phyloP scores from a whole-genome alignment of 2,888 invertebrate genomes.

The Caenorhabditis imperialis region DNA sequence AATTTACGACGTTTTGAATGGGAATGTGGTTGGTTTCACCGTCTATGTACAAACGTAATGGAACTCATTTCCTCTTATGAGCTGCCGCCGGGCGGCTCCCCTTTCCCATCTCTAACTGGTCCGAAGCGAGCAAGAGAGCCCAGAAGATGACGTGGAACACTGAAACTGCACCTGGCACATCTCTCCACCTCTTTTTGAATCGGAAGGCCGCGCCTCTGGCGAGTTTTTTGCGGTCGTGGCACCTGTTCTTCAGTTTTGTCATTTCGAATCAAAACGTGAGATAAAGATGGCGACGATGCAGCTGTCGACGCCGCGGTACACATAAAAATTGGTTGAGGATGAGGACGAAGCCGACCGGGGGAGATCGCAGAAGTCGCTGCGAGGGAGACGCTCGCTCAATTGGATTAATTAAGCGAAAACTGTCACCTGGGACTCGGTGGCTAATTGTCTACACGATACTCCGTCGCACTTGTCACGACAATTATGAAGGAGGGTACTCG shows the following conservation, averaged over 20 bases:
- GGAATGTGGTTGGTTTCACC: slow-evolving; percentile 35
- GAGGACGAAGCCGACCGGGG: background rate
- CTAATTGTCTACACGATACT: slow-evolving; percentile 36
- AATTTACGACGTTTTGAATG: slow-evolving; percentile 55
- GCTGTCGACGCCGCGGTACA: slow-evolving; percentile 22
- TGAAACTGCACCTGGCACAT: slow-evolving; percentile 29
- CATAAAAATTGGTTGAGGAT: slow-evolving; percentile 18
- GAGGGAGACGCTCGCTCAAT: slow-evolving; percentile 7
- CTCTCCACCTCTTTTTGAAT: slow-evolving; percentile 48
- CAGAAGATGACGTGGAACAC: slow-evolving; percentile 10
- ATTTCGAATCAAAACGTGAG: slow-evolving; percentile 51
- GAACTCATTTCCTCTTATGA: slow-evolving; percentile 57
- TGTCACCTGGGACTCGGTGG: slow-evolving; percentile 41
- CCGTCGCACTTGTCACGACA: slow-evolving; percentile 29
- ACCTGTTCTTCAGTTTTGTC: slow-evolving; percentile 54
- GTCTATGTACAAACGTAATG: slow-evolving; percentile 49
- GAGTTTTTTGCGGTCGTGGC: slow-evolving; percentile 32
- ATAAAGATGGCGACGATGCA: slow-evolving; percentile 42
- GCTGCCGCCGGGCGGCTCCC: slow-evolving; percentile 19
- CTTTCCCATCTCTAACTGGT: slow-evolving; percentile 16
- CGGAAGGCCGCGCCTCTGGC: slow-evolving; percentile 11
- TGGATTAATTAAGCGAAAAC: slow-evolving; percentile 45
- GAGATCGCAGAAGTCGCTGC: slow-evolving; percentile 7
- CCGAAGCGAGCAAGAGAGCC: background rate
- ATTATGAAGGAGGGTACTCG: slow-evolving; percentile 20